Base-by-base conservation (phyloP, 2,113 vertebrate genomes). In the Ancistrus triradiatus region DNA sequence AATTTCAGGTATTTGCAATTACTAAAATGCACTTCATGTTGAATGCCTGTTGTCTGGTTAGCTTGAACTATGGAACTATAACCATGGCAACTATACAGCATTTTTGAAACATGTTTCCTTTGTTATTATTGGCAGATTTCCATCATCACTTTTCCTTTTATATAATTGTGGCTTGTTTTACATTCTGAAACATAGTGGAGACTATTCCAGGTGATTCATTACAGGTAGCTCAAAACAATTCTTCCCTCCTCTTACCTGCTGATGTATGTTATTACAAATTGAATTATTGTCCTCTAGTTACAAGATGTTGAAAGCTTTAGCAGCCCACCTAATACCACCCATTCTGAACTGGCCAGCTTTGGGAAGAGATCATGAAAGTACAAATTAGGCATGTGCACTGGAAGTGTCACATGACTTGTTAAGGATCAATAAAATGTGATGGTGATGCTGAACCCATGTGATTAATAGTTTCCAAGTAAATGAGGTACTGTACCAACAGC, bases 231-330 rank as follows among this genome's bases (percentile, higher is more conserved):
- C 53, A 49, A 52, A 18, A 74, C 68, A 60, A 64, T 27, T 53
- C 63, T 44, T 49, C 57, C 74, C 43, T 40, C 53, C 33, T 55
- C 57, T 70, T 68, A 75, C 64, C 70, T 78, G 69, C 77, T 80
- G 81, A 79, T 44, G 48, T 79, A 59, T 79, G 70, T 76, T 80
- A 79, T 81, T 77, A 78, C 60, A 72, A 63, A 52, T 28, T 77
- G 72, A 82, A 81, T 84, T 77, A 82, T 76, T 64, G 33, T 64
- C 9, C 60, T 63, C 40, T n/a, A 9, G 57, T 44, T 44, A 58
- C 44, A 33, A 24, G 25, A 31, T 15, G 24, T 69, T 78, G 75
- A 81, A 78, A 59, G 63, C 59, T 79, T 80, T 76, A 63, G 61
- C 80, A 82, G 77, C 6, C 63, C 37, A 15, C 21, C 24, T 53